phyloP scores from a whole-genome alignment of 1,140 invertebrate species.

The Dendroctonus ponderosae region DNA sequence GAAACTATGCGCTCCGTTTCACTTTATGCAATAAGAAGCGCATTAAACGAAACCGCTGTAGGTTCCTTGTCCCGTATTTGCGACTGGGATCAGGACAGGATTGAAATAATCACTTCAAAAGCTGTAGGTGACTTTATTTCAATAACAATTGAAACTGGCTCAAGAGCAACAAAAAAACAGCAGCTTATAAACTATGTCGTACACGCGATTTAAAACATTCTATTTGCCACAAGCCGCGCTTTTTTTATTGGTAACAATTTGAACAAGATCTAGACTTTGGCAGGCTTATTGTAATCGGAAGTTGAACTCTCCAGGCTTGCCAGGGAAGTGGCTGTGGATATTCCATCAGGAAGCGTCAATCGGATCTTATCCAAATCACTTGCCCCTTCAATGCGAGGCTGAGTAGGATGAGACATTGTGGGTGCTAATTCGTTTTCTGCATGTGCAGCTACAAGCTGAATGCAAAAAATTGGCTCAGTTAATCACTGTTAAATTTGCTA shows the following conservation, averaged over 20 bases:
- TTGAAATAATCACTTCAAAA: too few relatives aligned
- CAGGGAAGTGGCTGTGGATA: conserved; percentile 53
- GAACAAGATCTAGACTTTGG: neutral
- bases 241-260: neutral
- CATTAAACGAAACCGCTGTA: too few relatives aligned
- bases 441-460: conserved; percentile 48
- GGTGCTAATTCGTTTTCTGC: conserved; percentile 38
- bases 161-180: too few relatives aligned
- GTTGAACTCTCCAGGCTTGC: conserved; percentile 46
- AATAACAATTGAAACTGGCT: too few relatives aligned
- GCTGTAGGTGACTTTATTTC: too few relatives aligned
- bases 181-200: too few relatives aligned
- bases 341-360: conserved; percentile 42
- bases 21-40: too few relatives aligned
- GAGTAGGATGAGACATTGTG: conserved; percentile 40
- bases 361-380: conserved; percentile 49
- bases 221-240: too few relatives aligned
- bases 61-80: too few relatives aligned
- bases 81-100: too few relatives aligned
- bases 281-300: conserved; percentile 24
- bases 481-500: neutral
- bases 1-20: too few relatives aligned
- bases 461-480: neutral
- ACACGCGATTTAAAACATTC: too few relatives aligned
- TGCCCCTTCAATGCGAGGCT: conserved; percentile 38